A percentile compares a stretch with the other conserved stretches of the same genome.
Conservation (phyloP, 2,797 vertebrate genomes). For the Lepilemur ruficaudatus region DNA sequence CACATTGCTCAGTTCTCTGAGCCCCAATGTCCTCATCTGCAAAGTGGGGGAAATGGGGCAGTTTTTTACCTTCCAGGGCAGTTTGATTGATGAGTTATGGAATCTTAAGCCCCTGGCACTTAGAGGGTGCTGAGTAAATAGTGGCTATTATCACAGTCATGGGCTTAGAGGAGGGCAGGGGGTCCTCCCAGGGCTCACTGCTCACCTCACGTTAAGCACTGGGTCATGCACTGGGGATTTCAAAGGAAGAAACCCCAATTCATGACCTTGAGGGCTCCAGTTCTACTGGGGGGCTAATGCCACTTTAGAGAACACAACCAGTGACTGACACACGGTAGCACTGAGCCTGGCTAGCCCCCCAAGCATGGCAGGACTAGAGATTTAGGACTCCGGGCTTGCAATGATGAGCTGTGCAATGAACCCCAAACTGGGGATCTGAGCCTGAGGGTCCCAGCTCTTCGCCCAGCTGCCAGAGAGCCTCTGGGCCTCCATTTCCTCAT, state of each 20-base stretch:
- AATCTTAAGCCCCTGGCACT: background rate
- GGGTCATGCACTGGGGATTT: background rate
- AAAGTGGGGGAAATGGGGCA: background rate
- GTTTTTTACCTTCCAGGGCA: background rate
- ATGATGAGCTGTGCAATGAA: background rate
- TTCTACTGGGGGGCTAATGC: background rate
- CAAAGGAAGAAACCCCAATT: background rate
- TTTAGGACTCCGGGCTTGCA: background rate
- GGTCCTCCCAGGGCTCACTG: background rate
- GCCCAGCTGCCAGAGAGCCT: background rate
- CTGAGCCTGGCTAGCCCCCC: background rate
- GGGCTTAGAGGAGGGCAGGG: background rate
- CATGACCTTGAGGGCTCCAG: background rate
- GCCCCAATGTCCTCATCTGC: background rate
- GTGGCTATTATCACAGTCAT: fast-evolving
- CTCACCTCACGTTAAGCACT: background rate
- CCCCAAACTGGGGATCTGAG: background rate
- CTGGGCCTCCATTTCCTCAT: background rate
- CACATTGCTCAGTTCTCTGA: background rate
- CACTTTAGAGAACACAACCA: background rate
- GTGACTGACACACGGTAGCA: background rate
- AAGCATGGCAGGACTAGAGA: background rate
- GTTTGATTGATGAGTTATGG: background rate
- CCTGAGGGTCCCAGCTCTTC: background rate
- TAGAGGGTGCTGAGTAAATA: background rate